Evolutionary conservation across 2,113 vertebrate genomes (phyloP).

Genomic region (Ahaetulla prasina): DNA sequence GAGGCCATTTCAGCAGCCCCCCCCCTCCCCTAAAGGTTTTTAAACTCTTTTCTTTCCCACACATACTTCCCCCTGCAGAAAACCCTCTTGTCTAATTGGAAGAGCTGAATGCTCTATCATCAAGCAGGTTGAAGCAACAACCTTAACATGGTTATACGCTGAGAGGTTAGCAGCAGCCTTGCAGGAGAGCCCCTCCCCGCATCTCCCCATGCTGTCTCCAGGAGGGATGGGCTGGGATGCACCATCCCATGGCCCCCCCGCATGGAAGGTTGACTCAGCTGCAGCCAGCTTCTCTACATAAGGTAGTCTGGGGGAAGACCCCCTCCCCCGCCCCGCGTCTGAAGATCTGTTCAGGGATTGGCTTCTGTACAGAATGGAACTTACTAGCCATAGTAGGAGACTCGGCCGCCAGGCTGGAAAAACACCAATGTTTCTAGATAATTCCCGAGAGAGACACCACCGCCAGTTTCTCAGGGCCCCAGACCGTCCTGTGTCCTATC

Average conservation of each 20-base stretch:
- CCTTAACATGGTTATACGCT: no score
- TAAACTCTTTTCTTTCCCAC: neutral
- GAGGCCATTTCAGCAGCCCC: neutral
- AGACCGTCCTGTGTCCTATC: neutral
- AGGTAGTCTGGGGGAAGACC: neutral
- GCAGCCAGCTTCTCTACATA: neutral
- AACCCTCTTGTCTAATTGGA: no score
- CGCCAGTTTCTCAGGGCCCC: neutral
- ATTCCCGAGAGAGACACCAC: neutral
- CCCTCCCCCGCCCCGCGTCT: neutral
- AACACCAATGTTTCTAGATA: neutral
- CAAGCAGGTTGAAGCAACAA: neutral
- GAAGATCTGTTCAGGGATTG: neutral
- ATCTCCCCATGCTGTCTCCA: neutral
- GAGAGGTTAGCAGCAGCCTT: neutral
- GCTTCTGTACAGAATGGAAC: neutral
- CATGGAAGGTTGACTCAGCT: neutral
- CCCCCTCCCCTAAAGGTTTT: neutral
- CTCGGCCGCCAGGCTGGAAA: neutral
- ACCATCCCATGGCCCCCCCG: neutral
- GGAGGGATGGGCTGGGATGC: neutral
- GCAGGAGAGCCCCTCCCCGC: neutral
- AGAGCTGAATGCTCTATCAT: neutral
- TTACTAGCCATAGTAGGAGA: rapidly evolving
- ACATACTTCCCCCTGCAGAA: neutral